Evolutionary conservation across 1,140 invertebrate genomes (phyloP), one percentile per base, ranked within the genome.

Genomic region (Bradysia coprophila): DNA sequence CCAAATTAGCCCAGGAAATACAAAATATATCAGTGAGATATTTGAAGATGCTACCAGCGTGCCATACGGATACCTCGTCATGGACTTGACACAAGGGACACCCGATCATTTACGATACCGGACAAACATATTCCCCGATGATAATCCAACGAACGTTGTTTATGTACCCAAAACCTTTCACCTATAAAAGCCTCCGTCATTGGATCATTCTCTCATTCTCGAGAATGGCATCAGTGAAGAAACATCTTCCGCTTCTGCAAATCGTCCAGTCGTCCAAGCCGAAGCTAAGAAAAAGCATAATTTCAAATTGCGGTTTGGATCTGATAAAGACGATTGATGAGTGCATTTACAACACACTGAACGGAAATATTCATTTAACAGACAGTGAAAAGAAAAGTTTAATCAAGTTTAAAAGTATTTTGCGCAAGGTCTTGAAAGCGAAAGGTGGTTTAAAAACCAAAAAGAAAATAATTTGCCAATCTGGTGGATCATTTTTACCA

Each of bases 401-500:
- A 19, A 19, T 18, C 11, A 16, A 19, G 4, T 20, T 20, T 38
- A 38, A 38, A 18, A 18, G 3, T 18, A 20, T 20, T 20, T 38
- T 38, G 4, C n/a, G 36, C 18, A 38, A 38, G 11, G 13, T 38
- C 5, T 20, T 4, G 9, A 24, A 31, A 44, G 19, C 22, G 21
- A 32, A 15, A 41, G 33, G 23, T 18, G 33, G 19, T 11, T 44
- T 19, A 8, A 31, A 4, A 9, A 19, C 34, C 19, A 44, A 44
- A 38, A 44, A 40, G 39, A 41, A 44, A 36, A 21, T 44, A 10
- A 13, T 44, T 5, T 11, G 31, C 9, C 43, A 44, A 40, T 40
- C 33, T 15, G 43, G 43, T 22, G 43, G 43, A 24, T 36, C 2
- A 13, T 44, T 44, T 44, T 31, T 44, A 33, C 43, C 43, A 8